Evolutionary conservation across 2,888 invertebrate species (phyloP).

Genomic region (Polydrusus cervinus): DNA sequence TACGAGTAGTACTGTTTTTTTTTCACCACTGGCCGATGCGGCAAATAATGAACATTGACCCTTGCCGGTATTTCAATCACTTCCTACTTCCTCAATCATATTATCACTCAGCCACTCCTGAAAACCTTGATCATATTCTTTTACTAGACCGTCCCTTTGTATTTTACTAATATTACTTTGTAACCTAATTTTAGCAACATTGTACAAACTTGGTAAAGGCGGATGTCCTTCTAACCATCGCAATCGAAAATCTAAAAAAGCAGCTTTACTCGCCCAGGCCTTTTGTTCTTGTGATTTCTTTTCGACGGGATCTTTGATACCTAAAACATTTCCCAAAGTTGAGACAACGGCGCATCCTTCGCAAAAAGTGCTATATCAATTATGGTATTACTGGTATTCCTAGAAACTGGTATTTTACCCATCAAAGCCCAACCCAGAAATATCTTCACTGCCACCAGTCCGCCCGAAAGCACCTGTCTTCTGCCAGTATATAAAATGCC

Average conservation of each 20-base stretch:
- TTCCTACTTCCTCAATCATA: constrained; percentile 3
- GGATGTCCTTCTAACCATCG: constrained; percentile 65
- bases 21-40: too few relatives aligned
- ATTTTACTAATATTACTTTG: constrained; percentile 34
- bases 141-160: constrained; percentile 5
- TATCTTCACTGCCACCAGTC: constrained; percentile 47
- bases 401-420: constrained; percentile 30
- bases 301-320: constrained; percentile 29
- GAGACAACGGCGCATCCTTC: constrained; percentile 7
- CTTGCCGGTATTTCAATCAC: too few relatives aligned
- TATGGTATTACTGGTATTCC: not conserved
- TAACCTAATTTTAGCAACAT: too few relatives aligned
- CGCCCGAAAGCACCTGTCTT: constrained; percentile 43
- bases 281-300: constrained; percentile 26
- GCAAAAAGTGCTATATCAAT: constrained; percentile 16
- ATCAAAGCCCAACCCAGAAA: constrained; percentile 45
- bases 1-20: too few relatives aligned
- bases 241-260: constrained; percentile 61
- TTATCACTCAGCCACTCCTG: not conserved
- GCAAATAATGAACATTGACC: not conserved
- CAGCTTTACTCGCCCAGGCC: constrained; percentile 53
- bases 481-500: constrained; percentile 48
- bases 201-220: too few relatives aligned
- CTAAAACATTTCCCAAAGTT: constrained; percentile 33
- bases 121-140: constrained; percentile 23